A percentile compares a stretch with the other conserved stretches of the same genome.
Conservation (phyloP, 2,888 invertebrate species). For the Athrips mouffetella region DNA sequence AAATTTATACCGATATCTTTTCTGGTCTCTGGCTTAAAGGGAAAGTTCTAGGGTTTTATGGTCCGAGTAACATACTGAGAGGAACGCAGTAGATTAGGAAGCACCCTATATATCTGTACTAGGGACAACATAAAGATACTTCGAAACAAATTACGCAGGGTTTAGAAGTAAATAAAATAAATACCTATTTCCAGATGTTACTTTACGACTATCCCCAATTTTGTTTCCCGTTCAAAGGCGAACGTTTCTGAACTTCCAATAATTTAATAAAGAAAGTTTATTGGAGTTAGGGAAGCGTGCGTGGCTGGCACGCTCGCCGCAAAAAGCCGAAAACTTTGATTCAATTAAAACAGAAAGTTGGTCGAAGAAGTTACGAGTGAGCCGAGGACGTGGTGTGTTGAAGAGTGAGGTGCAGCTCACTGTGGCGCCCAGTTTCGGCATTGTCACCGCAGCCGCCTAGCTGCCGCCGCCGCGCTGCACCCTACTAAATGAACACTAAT, state of each 20-base stretch:
- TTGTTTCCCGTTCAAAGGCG: conserved; percentile 71
- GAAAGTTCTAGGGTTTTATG: no score
- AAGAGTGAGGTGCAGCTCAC: conserved; percentile 33
- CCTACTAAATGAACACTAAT: conserved; percentile 45
- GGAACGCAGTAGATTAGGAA: no score
- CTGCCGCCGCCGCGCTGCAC: conserved; percentile 25
- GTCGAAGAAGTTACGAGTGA: conserved; percentile 63
- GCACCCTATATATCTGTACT: not conserved
- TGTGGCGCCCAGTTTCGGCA: no score
- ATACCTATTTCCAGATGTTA: conserved; percentile 53
- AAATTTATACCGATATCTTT: no score
- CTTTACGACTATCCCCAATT: conserved; percentile 61
- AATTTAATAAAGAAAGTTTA: conserved; percentile 78
- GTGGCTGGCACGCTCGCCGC: conserved; percentile 73
- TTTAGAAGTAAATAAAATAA: conserved; percentile 23
- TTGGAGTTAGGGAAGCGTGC: conserved; percentile 64
- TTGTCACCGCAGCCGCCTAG: conserved; percentile 25
- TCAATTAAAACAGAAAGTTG: conserved; percentile 76
- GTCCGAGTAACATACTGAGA: no score
- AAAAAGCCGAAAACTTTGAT: conserved; percentile 78
- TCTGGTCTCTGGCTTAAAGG: no score
- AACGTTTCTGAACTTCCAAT: conserved; percentile 75
- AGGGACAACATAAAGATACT: not conserved
- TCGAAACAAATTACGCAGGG: not conserved
- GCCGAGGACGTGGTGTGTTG: conserved; percentile 45